These are phyloP conservation scores for Acestrorhynchus altus DNA, from an alignment of 2,797 vertebrate species.

Conservation along the genomic window DNA sequence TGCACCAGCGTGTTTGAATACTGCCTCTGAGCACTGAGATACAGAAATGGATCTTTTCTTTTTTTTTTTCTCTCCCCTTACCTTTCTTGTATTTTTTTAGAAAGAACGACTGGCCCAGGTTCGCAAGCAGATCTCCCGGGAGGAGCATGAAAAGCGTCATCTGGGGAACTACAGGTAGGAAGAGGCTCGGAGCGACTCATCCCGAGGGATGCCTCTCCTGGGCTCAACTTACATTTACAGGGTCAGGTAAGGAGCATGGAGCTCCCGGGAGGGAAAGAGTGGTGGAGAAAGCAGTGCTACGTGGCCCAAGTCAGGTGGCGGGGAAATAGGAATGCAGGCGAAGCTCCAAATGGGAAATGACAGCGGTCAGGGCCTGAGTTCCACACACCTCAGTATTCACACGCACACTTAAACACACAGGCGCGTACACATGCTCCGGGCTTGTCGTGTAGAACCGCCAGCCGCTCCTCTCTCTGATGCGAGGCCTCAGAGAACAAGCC, in stretches of 20 bases:
- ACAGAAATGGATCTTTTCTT: constrained; percentile 4
- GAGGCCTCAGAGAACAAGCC: constrained; percentile 15
- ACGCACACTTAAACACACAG: constrained; percentile 22
- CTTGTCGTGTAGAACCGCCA: constrained; percentile 20
- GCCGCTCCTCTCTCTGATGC: constrained; percentile 19
- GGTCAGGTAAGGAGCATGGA: constrained; percentile 60
- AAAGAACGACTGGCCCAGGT: constrained; percentile 96
- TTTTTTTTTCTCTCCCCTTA: constrained; percentile 20
- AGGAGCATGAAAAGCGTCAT: constrained; percentile 95
- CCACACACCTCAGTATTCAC: neutral
- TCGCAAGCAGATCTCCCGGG: constrained; percentile 93
- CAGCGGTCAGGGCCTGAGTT: constrained; percentile 5
- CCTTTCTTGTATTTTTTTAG: constrained; percentile 75
- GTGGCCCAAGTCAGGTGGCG: constrained; percentile 17
- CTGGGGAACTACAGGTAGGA: constrained; percentile 98
- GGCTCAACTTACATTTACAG: constrained; percentile 62
- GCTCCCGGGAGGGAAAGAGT: constrained; percentile 60
- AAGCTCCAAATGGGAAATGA: constrained; percentile 24
- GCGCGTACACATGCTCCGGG: neutral
- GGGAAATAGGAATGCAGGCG: constrained; percentile 24
- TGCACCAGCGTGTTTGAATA: constrained; percentile 11
- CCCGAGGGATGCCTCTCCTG: constrained; percentile 46
- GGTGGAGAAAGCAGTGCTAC: constrained; percentile 32
- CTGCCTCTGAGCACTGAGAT: constrained; percentile 6
- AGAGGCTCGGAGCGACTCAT: constrained; percentile 50